A percentile compares a stretch with the other conserved stretches of the same genome.
phyloP scores from a whole-genome alignment of 2,888 invertebrate species.

The Hanleya hanleyi region DNA sequence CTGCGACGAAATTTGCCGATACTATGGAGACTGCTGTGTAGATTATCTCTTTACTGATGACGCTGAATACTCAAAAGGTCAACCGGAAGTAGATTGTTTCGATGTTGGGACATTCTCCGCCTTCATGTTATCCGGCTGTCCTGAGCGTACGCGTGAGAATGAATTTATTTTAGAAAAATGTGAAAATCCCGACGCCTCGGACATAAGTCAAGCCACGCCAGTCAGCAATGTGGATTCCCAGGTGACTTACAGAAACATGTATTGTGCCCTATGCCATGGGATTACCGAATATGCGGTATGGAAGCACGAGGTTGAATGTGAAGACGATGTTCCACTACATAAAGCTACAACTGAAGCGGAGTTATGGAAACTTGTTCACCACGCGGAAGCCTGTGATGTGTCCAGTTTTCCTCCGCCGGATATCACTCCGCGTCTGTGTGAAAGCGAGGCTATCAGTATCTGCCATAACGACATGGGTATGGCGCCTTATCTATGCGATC shows the following conservation, averaged over 20 bases:
- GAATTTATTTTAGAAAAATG: background rate
- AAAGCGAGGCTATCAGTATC: no score
- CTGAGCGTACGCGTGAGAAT: background rate
- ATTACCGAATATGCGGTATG: background rate
- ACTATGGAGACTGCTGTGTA: background rate
- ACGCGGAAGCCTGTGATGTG: no score
- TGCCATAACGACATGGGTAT: background rate
- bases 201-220: background rate
- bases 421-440: no score
- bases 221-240: background rate
- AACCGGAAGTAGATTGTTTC: background rate
- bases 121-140: background rate
- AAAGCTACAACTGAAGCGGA: no score
- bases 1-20: background rate
- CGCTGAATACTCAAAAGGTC: background rate
- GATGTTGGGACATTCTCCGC: background rate
- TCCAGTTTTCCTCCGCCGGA: no score
- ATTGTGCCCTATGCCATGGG: background rate
- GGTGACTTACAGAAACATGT: background rate
- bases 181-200: background rate
- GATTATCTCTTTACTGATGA: background rate
- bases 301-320: background rate
- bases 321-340: background rate
- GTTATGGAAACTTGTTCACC: no score
- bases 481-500: background rate